phyloP scores from a whole-genome alignment of 2,888 invertebrate genomes.

The Pogonocherus hispidulus region DNA sequence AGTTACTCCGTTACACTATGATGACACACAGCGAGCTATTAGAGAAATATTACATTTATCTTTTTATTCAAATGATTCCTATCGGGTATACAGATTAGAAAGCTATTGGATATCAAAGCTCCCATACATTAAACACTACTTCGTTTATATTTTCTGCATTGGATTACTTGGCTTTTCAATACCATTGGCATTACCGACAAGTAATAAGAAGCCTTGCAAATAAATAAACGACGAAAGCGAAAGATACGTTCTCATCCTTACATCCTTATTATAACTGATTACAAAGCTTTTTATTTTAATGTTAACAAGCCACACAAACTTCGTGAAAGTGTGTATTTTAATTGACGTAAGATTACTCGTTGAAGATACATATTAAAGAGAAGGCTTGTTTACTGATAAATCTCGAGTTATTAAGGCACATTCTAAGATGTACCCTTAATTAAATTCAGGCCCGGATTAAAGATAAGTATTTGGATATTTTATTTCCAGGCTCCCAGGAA shows the following conservation, averaged over 20 bases:
- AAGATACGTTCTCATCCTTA: slow-evolving; percentile 14
- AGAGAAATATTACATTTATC: neutral
- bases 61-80: neutral
- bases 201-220: slow-evolving; percentile 8
- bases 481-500: no score
- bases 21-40: neutral
- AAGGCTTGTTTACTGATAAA: slow-evolving; percentile 20
- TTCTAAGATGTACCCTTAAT: slow-evolving; percentile 5
- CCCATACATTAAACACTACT: neutral
- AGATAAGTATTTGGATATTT: no score
- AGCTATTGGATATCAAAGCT: neutral
- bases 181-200: slow-evolving; percentile 8
- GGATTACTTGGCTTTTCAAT: neutral
- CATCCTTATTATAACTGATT: slow-evolving; percentile 24
- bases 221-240: slow-evolving; percentile 6
- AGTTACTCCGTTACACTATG: neutral
- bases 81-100: neutral
- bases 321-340: slow-evolving; percentile 26
- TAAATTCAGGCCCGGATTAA: neutral
- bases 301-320: slow-evolving; percentile 22
- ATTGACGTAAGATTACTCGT: slow-evolving; percentile 29
- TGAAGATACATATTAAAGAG: slow-evolving; percentile 30
- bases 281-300: slow-evolving; percentile 20
- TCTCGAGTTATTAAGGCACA: slow-evolving; percentile 13
- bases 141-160: neutral